phyloP scores from a whole-genome alignment of 2,113 vertebrate genomes.

The Pavo muticus region DNA sequence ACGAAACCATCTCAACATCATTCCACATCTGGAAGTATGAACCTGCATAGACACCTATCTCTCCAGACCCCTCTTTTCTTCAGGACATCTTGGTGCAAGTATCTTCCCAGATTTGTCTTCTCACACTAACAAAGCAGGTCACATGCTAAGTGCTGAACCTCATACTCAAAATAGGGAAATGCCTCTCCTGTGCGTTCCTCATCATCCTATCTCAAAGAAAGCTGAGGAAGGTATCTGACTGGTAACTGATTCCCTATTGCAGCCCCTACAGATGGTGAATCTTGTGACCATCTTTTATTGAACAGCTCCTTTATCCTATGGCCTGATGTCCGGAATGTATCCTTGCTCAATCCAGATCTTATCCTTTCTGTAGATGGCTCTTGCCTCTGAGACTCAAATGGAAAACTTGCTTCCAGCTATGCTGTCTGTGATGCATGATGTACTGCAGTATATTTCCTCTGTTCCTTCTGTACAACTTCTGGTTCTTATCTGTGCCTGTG shows the following conservation, averaged over 20 bases:
- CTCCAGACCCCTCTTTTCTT: not conserved
- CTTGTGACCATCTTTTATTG: not conserved
- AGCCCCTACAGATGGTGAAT: not conserved
- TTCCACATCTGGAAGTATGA: not conserved
- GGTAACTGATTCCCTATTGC: not conserved
- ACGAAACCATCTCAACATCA: not conserved
- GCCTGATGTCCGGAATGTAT: not conserved
- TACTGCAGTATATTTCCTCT: not conserved
- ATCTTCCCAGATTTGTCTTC: not conserved
- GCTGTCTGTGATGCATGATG: not conserved
- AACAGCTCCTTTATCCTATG: not conserved
- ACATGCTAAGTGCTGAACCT: not conserved
- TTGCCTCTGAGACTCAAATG: not conserved
- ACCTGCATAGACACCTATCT: not conserved
- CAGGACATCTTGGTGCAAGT: not conserved
- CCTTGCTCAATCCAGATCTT: not conserved
- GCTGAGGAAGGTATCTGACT: not conserved
- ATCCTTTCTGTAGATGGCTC: not conserved
- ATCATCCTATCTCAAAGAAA: not conserved
- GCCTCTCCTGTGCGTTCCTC: not conserved
- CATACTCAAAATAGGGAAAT: not conserved
- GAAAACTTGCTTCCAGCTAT: not conserved
- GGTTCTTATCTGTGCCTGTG: not conserved
- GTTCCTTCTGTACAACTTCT: not conserved
- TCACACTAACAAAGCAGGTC: no score